Base-by-base conservation (phyloP, 2,113 vertebrate genomes). In the Synodontis membranacea region DNA sequence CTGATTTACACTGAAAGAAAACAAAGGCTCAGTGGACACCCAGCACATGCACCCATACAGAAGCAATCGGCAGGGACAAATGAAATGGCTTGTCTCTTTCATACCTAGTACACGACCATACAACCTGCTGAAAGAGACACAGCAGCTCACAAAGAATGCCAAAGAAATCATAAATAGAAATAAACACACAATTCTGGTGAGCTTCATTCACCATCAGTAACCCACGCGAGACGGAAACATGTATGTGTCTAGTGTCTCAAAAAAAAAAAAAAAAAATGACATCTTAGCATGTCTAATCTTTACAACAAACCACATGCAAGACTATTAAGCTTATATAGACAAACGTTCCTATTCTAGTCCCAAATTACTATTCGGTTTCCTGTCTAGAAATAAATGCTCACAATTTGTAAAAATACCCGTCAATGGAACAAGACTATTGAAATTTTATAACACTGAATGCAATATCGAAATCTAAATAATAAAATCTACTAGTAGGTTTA, bases 1-100 rank as follows among this genome's bases (percentile, higher is more conserved):
- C 78, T 72, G 78, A 82, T 86, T 86, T 82, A 68, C 50, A 62
- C 28, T 86, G 85, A 74, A 60, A 17, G 52, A 80, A 82, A 75
- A 86, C 85, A 82, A 82, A 74, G 85, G 44, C 66, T 82, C 79
- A 10, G 56, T 58, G 50, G 66, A 81, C 78, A 60, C 7, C 52
- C 52, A 82, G 79, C 12, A 50, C 60, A 50, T 34, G 39, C 50
- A 62, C 54, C 60, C 34, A 23, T 37, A 52, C 46, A 56, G 46
- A 12, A 70, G 84, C 76, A 54, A 52, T 21, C 10, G 58, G 68
- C 37, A 8, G 50, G 39, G 54, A 34, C 52, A 37, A 72, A 34
- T 31, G 3, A 81, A 81, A 72, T 12, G 62, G 48, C 1, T 17
- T 37, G 17, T 80, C 60, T 74, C 75, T 84, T 85, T 85, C 72